Percentiles rank a stretch among this genome's conserved stretches.
Conservation (phyloP, 2,888 invertebrate genomes). For the Hydriomena furcata region DNA sequence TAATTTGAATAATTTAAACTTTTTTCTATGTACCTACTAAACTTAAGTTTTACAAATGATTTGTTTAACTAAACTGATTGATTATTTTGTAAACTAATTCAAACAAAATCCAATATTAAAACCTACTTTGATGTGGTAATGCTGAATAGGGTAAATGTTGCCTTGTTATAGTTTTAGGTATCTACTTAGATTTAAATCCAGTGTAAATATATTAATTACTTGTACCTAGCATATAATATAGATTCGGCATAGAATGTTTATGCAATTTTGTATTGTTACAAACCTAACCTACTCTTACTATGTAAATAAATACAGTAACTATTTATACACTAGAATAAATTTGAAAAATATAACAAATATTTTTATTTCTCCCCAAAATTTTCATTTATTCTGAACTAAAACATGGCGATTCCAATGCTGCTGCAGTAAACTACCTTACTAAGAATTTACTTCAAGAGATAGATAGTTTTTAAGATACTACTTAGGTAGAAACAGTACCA, state of each 20-base stretch:
- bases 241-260: conserved; percentile 30
- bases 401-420: too few relatives aligned
- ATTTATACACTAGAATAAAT: conserved; percentile 76
- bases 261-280: conserved; percentile 67
- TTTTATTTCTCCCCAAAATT: not conserved
- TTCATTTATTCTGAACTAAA: not conserved
- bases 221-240: conserved; percentile 5
- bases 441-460: too few relatives aligned
- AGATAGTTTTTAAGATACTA: too few relatives aligned
- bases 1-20: too few relatives aligned
- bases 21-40: too few relatives aligned
- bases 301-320: conserved; percentile 61
- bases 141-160: conserved; percentile 35
- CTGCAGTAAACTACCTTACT: too few relatives aligned
- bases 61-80: too few relatives aligned
- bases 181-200: conserved; percentile 25
- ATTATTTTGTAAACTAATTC: not conserved
- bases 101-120: conserved; percentile 5
- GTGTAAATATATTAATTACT: conserved; percentile 26
- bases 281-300: conserved; percentile 42
- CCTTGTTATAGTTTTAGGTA: conserved; percentile 29
- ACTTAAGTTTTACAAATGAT: too few relatives aligned
- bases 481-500: too few relatives aligned
- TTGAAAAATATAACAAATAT: conserved; percentile 40
- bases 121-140: conserved; percentile 10